These are phyloP conservation scores for Plecturocebus donacophilus DNA, from an alignment of 2,113 vertebrate species.

Conservation along the genomic window DNA sequence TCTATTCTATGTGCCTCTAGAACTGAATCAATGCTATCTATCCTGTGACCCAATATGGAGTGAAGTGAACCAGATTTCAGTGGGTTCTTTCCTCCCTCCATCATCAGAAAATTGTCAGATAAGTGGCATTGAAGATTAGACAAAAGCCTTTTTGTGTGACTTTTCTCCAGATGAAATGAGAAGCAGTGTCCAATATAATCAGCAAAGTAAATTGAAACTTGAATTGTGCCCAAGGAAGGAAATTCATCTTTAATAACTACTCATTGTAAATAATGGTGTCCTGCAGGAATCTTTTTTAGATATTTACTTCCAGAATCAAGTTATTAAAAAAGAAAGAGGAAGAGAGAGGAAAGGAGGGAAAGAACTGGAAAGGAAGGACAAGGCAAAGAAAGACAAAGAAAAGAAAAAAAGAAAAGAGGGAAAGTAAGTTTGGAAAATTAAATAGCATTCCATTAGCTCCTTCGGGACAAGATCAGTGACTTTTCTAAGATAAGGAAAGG, in stretches of 20 bases:
- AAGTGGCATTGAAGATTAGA: not conserved
- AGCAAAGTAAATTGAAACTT: slow-evolving; percentile 8
- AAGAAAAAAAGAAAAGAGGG: slow-evolving; percentile 7
- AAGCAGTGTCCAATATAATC: slow-evolving; percentile 38
- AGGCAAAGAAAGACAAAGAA: not conserved
- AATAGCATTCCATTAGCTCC: not conserved
- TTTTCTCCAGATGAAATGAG: slow-evolving; percentile 53
- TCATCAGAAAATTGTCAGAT: not conserved
- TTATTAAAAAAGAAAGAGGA: not conserved
- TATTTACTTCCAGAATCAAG: not conserved
- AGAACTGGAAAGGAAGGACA: not conserved
- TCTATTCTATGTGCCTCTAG: not conserved
- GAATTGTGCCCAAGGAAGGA: not conserved
- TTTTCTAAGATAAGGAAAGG: not conserved
- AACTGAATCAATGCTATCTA: not conserved
- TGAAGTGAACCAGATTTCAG: not conserved
- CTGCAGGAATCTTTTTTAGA: slow-evolving; percentile 14
- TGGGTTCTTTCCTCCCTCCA: not conserved
- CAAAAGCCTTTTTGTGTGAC: not conserved
- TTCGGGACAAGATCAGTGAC: not conserved
- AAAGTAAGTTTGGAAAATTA: not conserved
- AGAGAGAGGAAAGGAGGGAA: not conserved
- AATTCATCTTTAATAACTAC: not conserved
- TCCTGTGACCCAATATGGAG: not conserved
- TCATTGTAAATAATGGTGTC: not conserved